These are phyloP conservation scores for Danio tinwini DNA, from an alignment of 2,797 vertebrate species.

Conservation along the genomic window DNA sequence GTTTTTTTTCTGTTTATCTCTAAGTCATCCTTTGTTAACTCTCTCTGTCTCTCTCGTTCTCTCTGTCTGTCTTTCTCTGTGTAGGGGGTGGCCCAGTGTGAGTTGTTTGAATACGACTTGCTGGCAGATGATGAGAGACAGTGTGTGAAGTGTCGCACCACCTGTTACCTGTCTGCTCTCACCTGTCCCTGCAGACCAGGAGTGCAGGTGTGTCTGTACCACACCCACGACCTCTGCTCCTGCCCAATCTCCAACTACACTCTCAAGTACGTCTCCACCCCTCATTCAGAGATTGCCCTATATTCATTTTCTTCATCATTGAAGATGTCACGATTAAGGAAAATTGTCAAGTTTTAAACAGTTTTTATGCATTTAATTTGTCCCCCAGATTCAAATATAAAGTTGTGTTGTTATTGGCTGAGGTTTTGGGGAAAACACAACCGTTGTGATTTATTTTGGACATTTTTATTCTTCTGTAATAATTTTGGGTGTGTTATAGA, in stretches of 20 bases:
- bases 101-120: slow-evolving; percentile 86
- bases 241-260: slow-evolving; percentile 86
- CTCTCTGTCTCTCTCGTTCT: too few species aligned
- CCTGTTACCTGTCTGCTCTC: slow-evolving; percentile 94
- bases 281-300: neutral
- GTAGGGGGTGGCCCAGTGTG: slow-evolving; percentile 83
- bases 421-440: neutral
- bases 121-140: slow-evolving; percentile 96
- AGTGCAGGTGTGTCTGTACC: slow-evolving; percentile 90
- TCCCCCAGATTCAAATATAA: neutral
- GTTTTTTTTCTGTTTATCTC: neutral
- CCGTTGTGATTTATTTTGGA: too few species aligned
- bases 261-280: slow-evolving; percentile 83
- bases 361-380: too few species aligned
- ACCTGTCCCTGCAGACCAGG: slow-evolving; percentile 88
- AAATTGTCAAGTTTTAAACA: neutral
- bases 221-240: slow-evolving; percentile 85
- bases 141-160: slow-evolving; percentile 92
- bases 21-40: neutral
- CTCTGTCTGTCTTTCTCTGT: neutral
- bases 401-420: neutral
- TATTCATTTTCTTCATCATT: neutral
- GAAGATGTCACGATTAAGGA: neutral
- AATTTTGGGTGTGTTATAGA: too few species aligned
- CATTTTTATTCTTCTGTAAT: neutral